Percentiles rank a stretch among this genome's conserved stretches.
These are phyloP conservation scores for Ennomos fuscantarius DNA, from an alignment of 2,888 invertebrate genomes.

Conservation along the genomic window DNA sequence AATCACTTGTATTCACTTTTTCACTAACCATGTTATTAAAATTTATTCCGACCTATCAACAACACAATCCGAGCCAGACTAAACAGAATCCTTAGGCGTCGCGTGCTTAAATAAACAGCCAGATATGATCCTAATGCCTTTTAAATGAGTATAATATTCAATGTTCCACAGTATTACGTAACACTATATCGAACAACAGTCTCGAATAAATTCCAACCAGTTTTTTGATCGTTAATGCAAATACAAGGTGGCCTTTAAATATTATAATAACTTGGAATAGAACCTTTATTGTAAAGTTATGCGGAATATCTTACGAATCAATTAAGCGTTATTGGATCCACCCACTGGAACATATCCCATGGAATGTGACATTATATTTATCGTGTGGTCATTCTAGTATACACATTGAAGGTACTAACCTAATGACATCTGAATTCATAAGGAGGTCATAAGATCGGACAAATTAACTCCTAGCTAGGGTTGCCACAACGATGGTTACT, in stretches of 20 bases:
- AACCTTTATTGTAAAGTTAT: slow-evolving; percentile 6
- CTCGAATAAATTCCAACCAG: slow-evolving; percentile 46
- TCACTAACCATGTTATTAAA: slow-evolving; percentile 42
- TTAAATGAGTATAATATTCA: slow-evolving; percentile 67
- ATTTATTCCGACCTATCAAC: slow-evolving; percentile 27
- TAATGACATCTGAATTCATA: slow-evolving; percentile 49
- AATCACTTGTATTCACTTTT: slow-evolving; percentile 39
- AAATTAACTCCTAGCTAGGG: slow-evolving; percentile 47
- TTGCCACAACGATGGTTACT: slow-evolving; percentile 20
- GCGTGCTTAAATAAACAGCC: slow-evolving; percentile 62
- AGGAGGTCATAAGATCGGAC: slow-evolving; percentile 52
- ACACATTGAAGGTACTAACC: slow-evolving; percentile 28
- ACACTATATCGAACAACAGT: slow-evolving; percentile 46
- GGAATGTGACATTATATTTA: neutral
- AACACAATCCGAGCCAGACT: slow-evolving; percentile 48
- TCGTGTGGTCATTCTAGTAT: slow-evolving; percentile 37
- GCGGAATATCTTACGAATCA: slow-evolving; percentile 6
- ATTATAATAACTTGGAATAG: slow-evolving; percentile 14
- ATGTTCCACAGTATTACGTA: slow-evolving; percentile 58
- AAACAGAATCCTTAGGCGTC: slow-evolving; percentile 51
- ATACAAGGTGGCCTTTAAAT: slow-evolving; percentile 42
- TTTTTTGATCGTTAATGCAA: slow-evolving; percentile 46
- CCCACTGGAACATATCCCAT: slow-evolving; percentile 4
- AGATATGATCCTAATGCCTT: slow-evolving; percentile 58
- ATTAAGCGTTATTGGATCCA: slow-evolving; percentile 1